Base-by-base conservation (phyloP, 2,888 invertebrate species). In the Leistus spinibarbis region DNA sequence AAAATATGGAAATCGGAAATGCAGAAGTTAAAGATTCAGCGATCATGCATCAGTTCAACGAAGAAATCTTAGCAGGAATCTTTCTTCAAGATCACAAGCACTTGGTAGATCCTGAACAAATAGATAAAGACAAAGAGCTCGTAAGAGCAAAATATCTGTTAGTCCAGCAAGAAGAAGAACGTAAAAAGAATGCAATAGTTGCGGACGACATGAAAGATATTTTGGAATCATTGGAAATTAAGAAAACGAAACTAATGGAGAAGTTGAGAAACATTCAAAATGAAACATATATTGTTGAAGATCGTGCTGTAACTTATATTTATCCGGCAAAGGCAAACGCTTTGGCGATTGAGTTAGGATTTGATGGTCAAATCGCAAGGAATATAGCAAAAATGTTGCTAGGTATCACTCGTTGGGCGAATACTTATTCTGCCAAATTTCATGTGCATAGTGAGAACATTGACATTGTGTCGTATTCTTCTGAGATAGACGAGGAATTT, bases 151-250 rank as follows among this genome's bases (percentile, higher is more conserved):
- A 73, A 20, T 40, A 57, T n/a, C 17, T 73, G 9, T 54, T 66
- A 76, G 73, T 62, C 22, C 76, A 78, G 60, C 76, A 76, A 64
- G 78, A 78, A 54, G 77, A 78, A 54, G 77, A 77, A 53, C 67
- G 77, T 67, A 75, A 76, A 64, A 69, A 27, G 57, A 63, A 64
- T 19, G 73, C 66, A 9, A n/a, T 27, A 13, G 69, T 82, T 54
- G 82, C 84, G 69, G 85, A 85, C 24, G 84, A 85, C 40, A 83
- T 86, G 81, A 84, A 84, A 23, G 84, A 84, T 60, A 75, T 86
- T 24, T 81, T 85, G 5, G 82, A 80, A 5, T 82, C 79, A 67
- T 79, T 86, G 5, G 85, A 86, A 77, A 82, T 82, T 22, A 86
- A 86, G 77, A 84, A 84, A 76, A 79, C 77, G 1, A 81, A 81